Conservation (phyloP, 2,113 vertebrate species). For the Nerophis lumbriciformis region DNA sequence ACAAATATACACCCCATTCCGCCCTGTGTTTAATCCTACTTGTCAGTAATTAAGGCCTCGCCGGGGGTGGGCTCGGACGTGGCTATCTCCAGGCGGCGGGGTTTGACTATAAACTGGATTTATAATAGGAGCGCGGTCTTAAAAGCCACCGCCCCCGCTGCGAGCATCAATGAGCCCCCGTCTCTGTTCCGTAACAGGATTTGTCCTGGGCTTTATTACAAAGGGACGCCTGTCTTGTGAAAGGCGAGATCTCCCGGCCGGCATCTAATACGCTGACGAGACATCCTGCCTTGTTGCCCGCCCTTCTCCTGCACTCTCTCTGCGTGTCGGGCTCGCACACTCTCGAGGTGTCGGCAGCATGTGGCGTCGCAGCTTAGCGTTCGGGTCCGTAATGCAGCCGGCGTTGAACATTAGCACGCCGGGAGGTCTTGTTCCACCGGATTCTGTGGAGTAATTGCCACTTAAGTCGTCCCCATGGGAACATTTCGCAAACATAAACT, state of each 20-base stretch:
- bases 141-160: slow-evolving; percentile 78
- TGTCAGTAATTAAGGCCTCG: slow-evolving; percentile 87
- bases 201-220: slow-evolving; percentile 84
- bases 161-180: slow-evolving; percentile 76
- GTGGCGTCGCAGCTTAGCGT: slow-evolving; percentile 17
- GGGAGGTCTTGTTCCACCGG: slow-evolving; percentile 4
- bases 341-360: slow-evolving; percentile 26
- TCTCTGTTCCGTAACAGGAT: slow-evolving; percentile 84
- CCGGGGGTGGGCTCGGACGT: slow-evolving; percentile 64
- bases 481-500: no score
- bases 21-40: slow-evolving; percentile 82
- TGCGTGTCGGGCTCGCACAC: slow-evolving; percentile 1
- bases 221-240: slow-evolving; percentile 60
- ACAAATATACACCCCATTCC: slow-evolving; percentile 40
- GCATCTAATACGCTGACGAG: slow-evolving; percentile 68
- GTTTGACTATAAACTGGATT: slow-evolving; percentile 85
- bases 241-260: slow-evolving; percentile 65
- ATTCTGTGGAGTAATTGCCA: background rate
- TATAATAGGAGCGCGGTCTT: slow-evolving; percentile 83
- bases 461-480: background rate
- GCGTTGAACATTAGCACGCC: slow-evolving; percentile 6
- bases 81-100: slow-evolving; percentile 62
- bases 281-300: slow-evolving; percentile 54
- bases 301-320: slow-evolving; percentile 12
- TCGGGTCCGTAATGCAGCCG: slow-evolving; percentile 27